These are phyloP conservation scores for Phainopepla nitens DNA, from an alignment of 2,113 vertebrate genomes.

Conservation along the genomic window DNA sequence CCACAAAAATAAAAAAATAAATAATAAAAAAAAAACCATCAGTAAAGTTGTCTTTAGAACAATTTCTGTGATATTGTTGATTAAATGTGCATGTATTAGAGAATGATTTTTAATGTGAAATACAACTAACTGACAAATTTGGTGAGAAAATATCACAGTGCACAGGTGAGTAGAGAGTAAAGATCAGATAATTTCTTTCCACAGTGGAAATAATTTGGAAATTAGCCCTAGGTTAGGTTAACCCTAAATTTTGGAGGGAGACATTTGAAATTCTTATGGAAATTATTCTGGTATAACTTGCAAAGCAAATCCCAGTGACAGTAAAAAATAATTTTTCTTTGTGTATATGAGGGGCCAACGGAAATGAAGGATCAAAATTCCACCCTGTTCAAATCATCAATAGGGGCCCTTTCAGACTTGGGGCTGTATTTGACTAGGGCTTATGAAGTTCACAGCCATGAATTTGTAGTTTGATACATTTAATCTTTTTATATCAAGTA, in stretches of 20 bases:
- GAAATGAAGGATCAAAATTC: not conserved
- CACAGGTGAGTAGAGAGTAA: not conserved
- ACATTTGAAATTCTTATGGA: not conserved
- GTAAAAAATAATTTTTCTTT: not conserved
- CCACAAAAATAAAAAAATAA: too few species aligned
- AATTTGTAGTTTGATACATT: not conserved
- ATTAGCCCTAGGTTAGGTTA: not conserved
- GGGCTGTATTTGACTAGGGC: accelerated
- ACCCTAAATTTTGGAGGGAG: not conserved
- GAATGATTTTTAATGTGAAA: not conserved
- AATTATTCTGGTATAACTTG: not conserved
- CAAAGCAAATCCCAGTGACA: not conserved
- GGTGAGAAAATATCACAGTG: not conserved
- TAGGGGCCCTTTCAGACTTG: not conserved
- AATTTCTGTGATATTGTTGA: not conserved
- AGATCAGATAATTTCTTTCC: not conserved
- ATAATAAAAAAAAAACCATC: not conserved
- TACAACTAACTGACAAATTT: not conserved
- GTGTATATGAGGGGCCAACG: not conserved
- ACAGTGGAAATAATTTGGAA: accelerated
- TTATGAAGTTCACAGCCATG: not conserved
- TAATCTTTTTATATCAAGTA: not conserved
- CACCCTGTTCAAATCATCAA: not conserved
- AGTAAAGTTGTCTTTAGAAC: not conserved
- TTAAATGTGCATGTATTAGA: not conserved